phyloP scores from a whole-genome alignment of 2,797 vertebrate genomes.

The Clarias pachynema region DNA sequence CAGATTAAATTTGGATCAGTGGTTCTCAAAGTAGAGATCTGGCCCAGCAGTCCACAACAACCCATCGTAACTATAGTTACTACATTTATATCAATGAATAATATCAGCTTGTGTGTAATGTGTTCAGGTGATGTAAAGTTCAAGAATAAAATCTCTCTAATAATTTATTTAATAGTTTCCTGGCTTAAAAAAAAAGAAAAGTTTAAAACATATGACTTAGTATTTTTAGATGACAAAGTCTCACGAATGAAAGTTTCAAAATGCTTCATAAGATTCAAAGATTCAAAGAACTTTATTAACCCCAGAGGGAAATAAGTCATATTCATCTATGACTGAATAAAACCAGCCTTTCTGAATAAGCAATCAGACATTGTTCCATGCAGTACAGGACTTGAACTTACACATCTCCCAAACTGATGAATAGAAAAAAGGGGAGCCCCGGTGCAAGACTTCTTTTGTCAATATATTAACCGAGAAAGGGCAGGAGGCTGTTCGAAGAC shows the following conservation, averaged over 20 bases:
- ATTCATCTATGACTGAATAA: neutral
- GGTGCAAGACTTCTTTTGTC: slow-evolving; percentile 15
- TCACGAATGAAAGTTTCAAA: neutral
- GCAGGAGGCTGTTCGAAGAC: slow-evolving; percentile 50
- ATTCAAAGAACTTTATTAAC: too few relatives aligned
- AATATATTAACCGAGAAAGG: slow-evolving; percentile 29
- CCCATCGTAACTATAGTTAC: neutral
- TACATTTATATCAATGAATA: neutral
- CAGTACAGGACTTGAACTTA: neutral
- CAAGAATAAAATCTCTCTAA: neutral
- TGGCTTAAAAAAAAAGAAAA: too few relatives aligned
- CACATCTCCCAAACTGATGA: neutral
- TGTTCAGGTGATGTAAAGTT: neutral
- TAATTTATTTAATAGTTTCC: neutral
- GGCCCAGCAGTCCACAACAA: neutral
- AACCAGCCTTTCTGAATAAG: neutral
- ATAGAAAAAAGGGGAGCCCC: neutral
- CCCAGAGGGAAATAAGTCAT: too few relatives aligned
- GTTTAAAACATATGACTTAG: neutral
- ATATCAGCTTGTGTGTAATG: neutral
- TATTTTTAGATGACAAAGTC: neutral
- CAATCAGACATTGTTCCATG: slow-evolving; percentile 1
- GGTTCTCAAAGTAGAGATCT: neutral
- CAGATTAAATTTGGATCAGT: neutral
- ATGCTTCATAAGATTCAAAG: neutral